Evolutionary conservation across 2,797 vertebrate species (phyloP).

Genomic region (Cyprinella venusta): DNA sequence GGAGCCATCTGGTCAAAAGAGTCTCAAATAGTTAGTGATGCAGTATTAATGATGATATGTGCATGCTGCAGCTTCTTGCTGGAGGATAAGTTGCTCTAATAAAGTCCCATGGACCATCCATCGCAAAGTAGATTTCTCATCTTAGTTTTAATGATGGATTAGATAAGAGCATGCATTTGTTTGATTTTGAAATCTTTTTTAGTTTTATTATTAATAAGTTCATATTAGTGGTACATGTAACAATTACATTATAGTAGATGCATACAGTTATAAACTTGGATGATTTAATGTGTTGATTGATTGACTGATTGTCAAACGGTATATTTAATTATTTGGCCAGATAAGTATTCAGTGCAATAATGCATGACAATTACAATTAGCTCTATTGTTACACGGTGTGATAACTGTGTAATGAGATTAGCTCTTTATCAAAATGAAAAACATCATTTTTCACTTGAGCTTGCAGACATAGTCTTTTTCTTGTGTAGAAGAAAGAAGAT

Average conservation of each 20-base stretch:
- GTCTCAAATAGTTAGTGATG: conserved; percentile 63
- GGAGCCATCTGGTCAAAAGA: conserved; percentile 61
- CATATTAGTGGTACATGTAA: neutral
- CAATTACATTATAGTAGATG: neutral
- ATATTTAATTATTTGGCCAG: conserved; percentile 55
- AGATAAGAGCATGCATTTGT: conserved; percentile 63
- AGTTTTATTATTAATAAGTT: conserved; percentile 22
- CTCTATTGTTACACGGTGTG: conserved; percentile 77
- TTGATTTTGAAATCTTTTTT: conserved; percentile 22
- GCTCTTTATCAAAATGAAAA: conserved; percentile 85
- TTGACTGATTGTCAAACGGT: conserved; percentile 53
- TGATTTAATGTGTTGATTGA: conserved; percentile 13
- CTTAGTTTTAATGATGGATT: conserved; percentile 71
- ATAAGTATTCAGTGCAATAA: conserved; percentile 75
- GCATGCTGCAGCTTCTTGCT: conserved; percentile 54
- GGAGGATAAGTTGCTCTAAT: conserved; percentile 68
- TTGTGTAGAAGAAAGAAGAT: conserved; percentile 75
- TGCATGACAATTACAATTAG: conserved; percentile 80
- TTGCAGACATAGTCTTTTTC: conserved; percentile 70
- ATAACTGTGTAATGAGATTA: conserved; percentile 86
- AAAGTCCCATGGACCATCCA: conserved; percentile 64
- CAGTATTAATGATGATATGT: conserved; percentile 61
- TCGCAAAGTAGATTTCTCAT: conserved; percentile 64
- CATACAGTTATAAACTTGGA: conserved; percentile 26
- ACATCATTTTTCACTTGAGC: conserved; percentile 79